Base-by-base conservation (phyloP, 2,888 invertebrate species). In the Octodonta nipae region DNA sequence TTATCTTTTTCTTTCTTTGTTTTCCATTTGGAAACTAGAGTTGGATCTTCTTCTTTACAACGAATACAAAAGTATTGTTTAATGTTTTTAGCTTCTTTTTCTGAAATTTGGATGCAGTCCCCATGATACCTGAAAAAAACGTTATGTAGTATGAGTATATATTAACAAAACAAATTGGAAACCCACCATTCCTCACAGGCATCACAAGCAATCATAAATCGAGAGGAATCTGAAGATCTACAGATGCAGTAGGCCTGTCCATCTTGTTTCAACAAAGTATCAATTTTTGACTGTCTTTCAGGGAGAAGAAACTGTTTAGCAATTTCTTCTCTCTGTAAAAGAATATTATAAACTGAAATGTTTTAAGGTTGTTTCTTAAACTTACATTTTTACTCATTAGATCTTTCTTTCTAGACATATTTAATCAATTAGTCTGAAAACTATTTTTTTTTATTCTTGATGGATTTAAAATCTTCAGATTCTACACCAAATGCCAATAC, bases 151-250 rank as follows among this genome's bases (percentile, higher is more conserved):
- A 24, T 8, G n/a, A 12, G n/a, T 8, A 22, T 24, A n/a, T 24
- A 4, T 10, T 22, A 22, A 4, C 3, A 10, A 5, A 25, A n/a
- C 13, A n/a, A 25, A 5, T 12, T 12, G 13, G 8, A 11, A 13
- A 11, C 13, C 41, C 47, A 56, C 95, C 96, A 96, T 62, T 95
- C 93, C 59, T 95, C 91, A 57, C 96, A 96, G 8, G 85, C 75
- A 60, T 96, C 96, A 63, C 96, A 96, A 20, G 87, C 91, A 59
- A 95, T 95, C 95, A 95, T 95, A 62, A 95, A 95, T 29, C 92
- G 70, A 2, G 85, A 86, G 44, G 88, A 87, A 56, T 95, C 93
- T 0, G 89, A 85, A 5, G 89, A 84, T 26, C 92, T 72, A 56
- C 95, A 95, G 47, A 95, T 83, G 57, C 95, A 96, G 58, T 95